Base-by-base conservation (phyloP, 2,888 invertebrate species). In the Caenorhabditis macrosperma region DNA sequence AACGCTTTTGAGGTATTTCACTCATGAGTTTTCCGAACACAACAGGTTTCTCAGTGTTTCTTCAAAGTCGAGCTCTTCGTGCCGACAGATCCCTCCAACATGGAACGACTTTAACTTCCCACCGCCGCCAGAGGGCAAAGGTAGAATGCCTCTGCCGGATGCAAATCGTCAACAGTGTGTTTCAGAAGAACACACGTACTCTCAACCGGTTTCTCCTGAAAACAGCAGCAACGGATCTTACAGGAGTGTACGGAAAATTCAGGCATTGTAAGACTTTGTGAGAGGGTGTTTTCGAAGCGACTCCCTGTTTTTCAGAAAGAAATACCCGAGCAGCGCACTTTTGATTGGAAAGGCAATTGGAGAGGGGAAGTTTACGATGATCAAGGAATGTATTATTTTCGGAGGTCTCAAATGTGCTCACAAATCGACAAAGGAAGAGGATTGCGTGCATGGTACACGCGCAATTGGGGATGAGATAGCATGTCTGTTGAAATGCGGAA, bases 291-390 rank as follows among this genome's bases (percentile, higher is more conserved):
- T n/a, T n/a, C n/a, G n/a, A n/a, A n/a, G n/a, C n/a, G n/a, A n/a
- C n/a, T n/a, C n/a, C n/a, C n/a, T n/a, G n/a, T n/a, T 7, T 44
- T 78, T 46, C 28, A 78, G 78, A 3, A 79, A 79, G 48, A 74
- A 68, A 28, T 79, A 79, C 17, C 74, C 79, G 12, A 64, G 52
- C 20, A 79, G 78, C 20, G 66, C 78, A 0, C 54, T 85, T 15
- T 61, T 78, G 50, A 59, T 83, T 44, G 83, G 83, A 35, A 72
- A 69, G 66, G 72, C 81, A 9, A 77, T 88, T 69, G 88, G 88
- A 33, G 87, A 88, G 66, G 88, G 88, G 44, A 85, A 88, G 66
- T 88, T 87, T 82, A 88, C 88, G 2, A 69, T 82, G n/a, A 81
- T 88, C 22, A 74, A 75, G 44, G 80, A 81, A 26, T 86, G 86